These are phyloP conservation scores for Ascidia mentula DNA, from an alignment of 23 tunicate species.

Conservation along the genomic window DNA sequence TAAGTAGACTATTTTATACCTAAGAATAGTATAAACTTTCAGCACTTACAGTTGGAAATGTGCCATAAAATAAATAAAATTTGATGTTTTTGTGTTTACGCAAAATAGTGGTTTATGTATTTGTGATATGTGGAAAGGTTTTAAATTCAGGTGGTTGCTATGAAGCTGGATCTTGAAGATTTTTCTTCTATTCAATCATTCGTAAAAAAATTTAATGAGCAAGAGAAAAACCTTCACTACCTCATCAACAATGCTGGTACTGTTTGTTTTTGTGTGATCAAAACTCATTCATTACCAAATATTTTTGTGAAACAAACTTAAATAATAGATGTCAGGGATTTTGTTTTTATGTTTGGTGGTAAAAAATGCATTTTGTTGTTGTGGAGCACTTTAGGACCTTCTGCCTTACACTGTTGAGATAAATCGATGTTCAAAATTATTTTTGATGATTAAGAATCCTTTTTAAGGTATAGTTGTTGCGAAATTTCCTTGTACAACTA, in stretches of 20 bases:
- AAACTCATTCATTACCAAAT: too few relatives aligned
- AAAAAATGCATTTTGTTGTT: too few relatives aligned
- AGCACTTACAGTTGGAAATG: too few relatives aligned
- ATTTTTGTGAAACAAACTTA: too few relatives aligned
- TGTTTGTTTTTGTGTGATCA: neutral
- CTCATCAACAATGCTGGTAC: slow-evolving; percentile 36
- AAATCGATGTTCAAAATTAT: neutral
- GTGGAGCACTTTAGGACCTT: neutral
- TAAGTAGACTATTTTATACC: neutral
- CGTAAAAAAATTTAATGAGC: neutral
- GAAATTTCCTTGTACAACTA: neutral
- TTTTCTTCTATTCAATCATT: slow-evolving; percentile 7
- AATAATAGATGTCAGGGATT: too few relatives aligned
- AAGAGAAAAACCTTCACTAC: slow-evolving; percentile 16
- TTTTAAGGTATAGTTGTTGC: too few relatives aligned
- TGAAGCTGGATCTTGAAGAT: slow-evolving; percentile 32
- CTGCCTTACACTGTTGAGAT: neutral
- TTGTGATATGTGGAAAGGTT: too few relatives aligned
- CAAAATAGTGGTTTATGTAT: too few relatives aligned
- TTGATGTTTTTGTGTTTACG: too few relatives aligned
- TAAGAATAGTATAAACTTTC: neutral
- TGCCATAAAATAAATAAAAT: too few relatives aligned
- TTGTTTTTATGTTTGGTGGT: too few relatives aligned
- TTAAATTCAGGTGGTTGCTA: slow-evolving; percentile 10
- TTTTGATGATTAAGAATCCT: too few relatives aligned